Evolutionary conservation across 35 echinoderm and acorn worm genomes (phyloP), one percentile per base, ranked within the genome.

Genomic region (Chiridota heheva): DNA sequence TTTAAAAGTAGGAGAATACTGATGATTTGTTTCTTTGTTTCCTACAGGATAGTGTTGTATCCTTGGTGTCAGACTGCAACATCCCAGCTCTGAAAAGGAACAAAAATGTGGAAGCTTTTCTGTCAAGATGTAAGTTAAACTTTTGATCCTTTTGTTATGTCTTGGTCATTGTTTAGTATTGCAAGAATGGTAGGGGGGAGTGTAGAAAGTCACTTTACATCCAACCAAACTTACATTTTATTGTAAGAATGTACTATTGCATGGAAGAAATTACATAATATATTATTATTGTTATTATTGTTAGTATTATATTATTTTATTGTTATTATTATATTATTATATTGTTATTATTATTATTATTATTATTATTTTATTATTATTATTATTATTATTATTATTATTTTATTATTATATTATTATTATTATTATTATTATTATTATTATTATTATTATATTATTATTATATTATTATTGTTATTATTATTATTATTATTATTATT

Each of bases 51-150:
- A 70, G 70, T 36, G 67, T 97, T 56, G 78, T 80, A 36, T 88
- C 93, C 18, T 64, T 97, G 61, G 84, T 87, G 13, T 30, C 64
- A 59, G 93, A 97, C 73, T 91, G 89, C 55, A 78, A 90, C 57
- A 79, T 97, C n/a, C 93, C 93, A 78, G 93, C 93, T 48, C 48
- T 97, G 12, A 72, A 81, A 66, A 90, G 89, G 51, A 97, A 82
- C 79, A 96, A 97, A 63, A 97, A 91, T 58, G 93, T 97, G 72
- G 93, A 97, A 47, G 91, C 78, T 49, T 97, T 97, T 65, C 93
- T 97, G 28, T 53, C 56, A 69, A 88, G 93, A 88, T 97, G 93
- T 97, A 70, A 97, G 93, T 97, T 36, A 7, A 1, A 16, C 10
- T 70, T 20, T 29, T 76, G 16, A 26, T 18, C 10, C 46, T 16